Percentiles rank a stretch among this genome's conserved stretches.
phyloP scores from a whole-genome alignment of 2,888 invertebrate genomes.

The Thymelicus acteon region DNA sequence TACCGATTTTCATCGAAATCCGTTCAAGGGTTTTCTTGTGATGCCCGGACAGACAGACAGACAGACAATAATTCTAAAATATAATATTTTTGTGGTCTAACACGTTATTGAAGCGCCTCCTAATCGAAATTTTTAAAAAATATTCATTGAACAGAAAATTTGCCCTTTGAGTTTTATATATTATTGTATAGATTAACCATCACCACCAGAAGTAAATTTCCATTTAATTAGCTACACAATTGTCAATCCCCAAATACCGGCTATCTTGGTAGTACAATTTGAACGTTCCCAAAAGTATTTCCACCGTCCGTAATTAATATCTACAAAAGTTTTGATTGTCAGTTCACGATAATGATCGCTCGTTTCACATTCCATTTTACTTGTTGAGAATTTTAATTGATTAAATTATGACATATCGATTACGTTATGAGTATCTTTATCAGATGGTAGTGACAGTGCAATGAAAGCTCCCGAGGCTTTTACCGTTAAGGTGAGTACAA shows the following conservation, averaged over 20 bases:
- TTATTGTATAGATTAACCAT: no score
- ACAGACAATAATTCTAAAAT: no score
- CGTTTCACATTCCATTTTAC: constrained; percentile 42
- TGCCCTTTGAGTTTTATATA: no score
- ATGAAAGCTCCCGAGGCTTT: constrained; percentile 29
- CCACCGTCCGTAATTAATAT: constrained; percentile 15
- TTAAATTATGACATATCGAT: constrained; percentile 49
- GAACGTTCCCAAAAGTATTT: neutral
- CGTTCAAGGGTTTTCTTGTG: no score
- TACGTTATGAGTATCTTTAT: constrained; percentile 42
- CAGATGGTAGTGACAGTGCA: constrained; percentile 33
- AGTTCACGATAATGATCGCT: constrained; percentile 42
- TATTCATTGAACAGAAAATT: no score
- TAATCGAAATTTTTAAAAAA: no score
- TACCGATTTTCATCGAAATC: no score
- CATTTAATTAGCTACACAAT: constrained; percentile 4
- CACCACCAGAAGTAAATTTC: neutral
- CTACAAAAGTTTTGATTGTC: constrained; percentile 31
- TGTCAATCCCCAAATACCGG: neutral
- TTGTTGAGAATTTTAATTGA: constrained; percentile 48
- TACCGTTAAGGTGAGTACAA: constrained; percentile 33
- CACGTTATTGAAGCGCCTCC: no score
- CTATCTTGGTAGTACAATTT: neutral
- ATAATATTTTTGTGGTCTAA: no score
- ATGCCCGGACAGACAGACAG: no score